Percentiles rank a stretch among this genome's conserved stretches.
These are phyloP conservation scores for Zaprionus lineosus DNA, from an alignment of 2,888 invertebrate genomes.

Conservation along the genomic window DNA sequence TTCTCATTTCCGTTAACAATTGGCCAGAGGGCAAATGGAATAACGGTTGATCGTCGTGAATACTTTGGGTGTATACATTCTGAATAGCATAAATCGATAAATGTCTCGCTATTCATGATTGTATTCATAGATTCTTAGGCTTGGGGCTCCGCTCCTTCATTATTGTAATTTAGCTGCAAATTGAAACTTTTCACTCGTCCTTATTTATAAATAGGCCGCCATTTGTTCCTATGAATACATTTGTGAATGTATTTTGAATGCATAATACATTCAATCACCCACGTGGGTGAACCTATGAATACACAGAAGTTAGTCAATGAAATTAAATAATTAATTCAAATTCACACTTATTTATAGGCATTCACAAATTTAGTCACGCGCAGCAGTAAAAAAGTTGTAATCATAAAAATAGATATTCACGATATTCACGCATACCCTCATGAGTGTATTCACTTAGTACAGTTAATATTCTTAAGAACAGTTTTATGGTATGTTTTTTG, in stretches of 20 bases:
- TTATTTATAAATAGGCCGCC: not conserved
- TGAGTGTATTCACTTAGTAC: not conserved
- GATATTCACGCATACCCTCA: no score
- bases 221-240: constrained; percentile 6
- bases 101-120: constrained; percentile 1
- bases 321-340: no score
- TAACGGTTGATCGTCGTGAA: constrained; percentile 44
- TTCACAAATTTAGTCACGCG: no score
- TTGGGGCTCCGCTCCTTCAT: no score
- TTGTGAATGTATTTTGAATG: constrained; percentile 13
- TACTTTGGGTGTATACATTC: constrained; percentile 13
- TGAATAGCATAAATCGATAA: constrained; percentile 15
- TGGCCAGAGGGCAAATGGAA: constrained; percentile 25
- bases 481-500: not conserved
- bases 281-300: no score
- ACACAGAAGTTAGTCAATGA: no score
- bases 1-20: constrained; percentile 55
- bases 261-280: no score
- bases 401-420: no score
- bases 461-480: no score
- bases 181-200: not conserved
- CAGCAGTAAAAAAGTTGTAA: no score
- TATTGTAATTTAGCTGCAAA: no score
- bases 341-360: no score
- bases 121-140: constrained; percentile 5